Conservation (phyloP, 2,888 invertebrate genomes). For the Xestia rhomboidea region DNA sequence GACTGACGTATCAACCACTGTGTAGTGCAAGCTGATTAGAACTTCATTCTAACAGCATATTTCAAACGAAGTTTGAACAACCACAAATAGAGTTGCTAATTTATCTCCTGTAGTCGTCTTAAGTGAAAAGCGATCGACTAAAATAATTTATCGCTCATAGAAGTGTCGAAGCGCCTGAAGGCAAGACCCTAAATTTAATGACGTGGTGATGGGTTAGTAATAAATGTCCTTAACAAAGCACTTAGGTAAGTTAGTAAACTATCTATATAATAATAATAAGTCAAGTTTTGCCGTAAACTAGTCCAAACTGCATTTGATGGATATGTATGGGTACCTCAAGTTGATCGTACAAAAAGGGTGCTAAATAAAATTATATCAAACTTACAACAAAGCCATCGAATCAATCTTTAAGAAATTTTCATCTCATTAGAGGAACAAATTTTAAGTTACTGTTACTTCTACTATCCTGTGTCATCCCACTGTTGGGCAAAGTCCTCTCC, state of each 20-base stretch:
- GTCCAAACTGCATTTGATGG: background rate
- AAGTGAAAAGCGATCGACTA: conserved; percentile 33
- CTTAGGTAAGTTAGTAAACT: background rate
- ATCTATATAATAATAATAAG: background rate
- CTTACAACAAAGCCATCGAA: background rate
- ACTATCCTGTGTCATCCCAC: no score
- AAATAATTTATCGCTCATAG: conserved; percentile 29
- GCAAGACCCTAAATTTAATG: conserved; percentile 23
- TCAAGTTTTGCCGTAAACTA: background rate
- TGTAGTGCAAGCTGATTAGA: no score
- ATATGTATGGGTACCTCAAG: background rate
- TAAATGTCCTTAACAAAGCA: conserved; percentile 11
- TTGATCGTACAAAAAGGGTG: background rate
- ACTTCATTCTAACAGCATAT: no score
- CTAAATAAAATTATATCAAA: background rate
- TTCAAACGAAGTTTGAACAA: no score
- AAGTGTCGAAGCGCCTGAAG: conserved; percentile 33
- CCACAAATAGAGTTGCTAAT: no score
- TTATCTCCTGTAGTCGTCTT: no score
- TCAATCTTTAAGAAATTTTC: no score
- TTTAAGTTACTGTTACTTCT: no score
- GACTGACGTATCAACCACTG: no score
- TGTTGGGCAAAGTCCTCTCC: no score
- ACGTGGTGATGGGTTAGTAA: conserved; percentile 4
- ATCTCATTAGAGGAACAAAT: no score